phyloP scores from a whole-genome alignment of 2,888 invertebrate species.

The Camponotus fellah region DNA sequence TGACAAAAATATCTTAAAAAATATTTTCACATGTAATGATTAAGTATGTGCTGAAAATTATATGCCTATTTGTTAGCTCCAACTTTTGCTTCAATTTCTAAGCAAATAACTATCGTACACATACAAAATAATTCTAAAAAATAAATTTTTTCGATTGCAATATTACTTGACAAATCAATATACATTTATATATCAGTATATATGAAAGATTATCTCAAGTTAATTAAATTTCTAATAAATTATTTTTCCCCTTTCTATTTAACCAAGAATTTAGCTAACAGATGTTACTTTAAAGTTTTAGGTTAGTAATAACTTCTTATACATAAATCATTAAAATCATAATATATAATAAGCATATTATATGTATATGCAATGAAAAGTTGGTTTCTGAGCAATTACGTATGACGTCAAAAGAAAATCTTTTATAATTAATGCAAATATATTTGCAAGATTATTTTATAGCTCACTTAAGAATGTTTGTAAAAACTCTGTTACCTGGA shows the following conservation, averaged over 20 bases:
- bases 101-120: background rate
- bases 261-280: background rate
- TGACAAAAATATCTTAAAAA: background rate
- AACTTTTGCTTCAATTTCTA: background rate
- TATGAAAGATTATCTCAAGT: background rate
- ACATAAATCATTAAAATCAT: background rate
- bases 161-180: background rate
- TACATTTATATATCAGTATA: background rate
- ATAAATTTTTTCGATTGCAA: background rate
- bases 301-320: background rate
- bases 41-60: background rate
- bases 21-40: background rate
- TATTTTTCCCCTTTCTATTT: background rate
- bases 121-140: background rate
- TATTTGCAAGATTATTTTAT: background rate
- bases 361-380: background rate
- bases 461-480: background rate
- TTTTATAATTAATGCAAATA: background rate
- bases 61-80: background rate
- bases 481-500: conserved; percentile 89
- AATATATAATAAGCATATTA: background rate
- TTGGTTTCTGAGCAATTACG: background rate
- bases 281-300: conserved; percentile 12
- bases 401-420: background rate
- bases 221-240: background rate